A percentile compares a stretch with the other conserved stretches of the same genome.
These are phyloP conservation scores for Lipotes vexillifer DNA, from an alignment of 2,113 vertebrate genomes.

Conservation along the genomic window DNA sequence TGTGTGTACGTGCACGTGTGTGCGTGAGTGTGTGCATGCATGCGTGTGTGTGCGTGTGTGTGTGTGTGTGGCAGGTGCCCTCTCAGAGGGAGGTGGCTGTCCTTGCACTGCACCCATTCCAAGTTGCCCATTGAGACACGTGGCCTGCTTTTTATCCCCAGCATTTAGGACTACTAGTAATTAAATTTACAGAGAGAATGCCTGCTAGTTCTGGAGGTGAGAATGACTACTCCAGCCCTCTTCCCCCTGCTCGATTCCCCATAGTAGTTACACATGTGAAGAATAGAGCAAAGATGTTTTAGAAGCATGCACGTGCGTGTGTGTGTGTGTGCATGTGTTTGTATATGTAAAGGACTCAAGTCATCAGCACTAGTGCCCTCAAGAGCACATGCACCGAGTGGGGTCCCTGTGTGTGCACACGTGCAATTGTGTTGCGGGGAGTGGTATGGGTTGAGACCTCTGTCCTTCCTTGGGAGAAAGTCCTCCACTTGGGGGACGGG, in stretches of 20 bases:
- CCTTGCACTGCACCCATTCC: not conserved
- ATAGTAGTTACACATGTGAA: not conserved
- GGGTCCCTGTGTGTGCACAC: not conserved
- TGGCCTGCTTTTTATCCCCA: not conserved
- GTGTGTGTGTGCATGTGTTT: not conserved
- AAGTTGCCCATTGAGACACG: not conserved
- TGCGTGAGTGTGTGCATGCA: not conserved
- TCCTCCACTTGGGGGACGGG: not conserved
- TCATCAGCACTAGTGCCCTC: not conserved
- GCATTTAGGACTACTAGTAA: not conserved
- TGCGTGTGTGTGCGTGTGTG: accelerated
- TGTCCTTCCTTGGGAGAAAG: not conserved
- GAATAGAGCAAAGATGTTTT: not conserved
- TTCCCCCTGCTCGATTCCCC: not conserved
- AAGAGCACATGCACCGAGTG: not conserved
- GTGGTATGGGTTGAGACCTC: not conserved
- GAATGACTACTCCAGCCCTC: not conserved
- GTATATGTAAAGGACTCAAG: not conserved
- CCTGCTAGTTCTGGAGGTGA: not conserved
- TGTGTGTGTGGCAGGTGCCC: not conserved
- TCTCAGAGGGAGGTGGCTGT: not conserved
- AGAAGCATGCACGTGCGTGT: not conserved
- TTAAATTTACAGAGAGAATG: not conserved
- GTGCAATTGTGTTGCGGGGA: not conserved
- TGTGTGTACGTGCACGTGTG: not conserved